phyloP scores from a whole-genome alignment of 2,888 invertebrate species.

The Drosophila quinaria region DNA sequence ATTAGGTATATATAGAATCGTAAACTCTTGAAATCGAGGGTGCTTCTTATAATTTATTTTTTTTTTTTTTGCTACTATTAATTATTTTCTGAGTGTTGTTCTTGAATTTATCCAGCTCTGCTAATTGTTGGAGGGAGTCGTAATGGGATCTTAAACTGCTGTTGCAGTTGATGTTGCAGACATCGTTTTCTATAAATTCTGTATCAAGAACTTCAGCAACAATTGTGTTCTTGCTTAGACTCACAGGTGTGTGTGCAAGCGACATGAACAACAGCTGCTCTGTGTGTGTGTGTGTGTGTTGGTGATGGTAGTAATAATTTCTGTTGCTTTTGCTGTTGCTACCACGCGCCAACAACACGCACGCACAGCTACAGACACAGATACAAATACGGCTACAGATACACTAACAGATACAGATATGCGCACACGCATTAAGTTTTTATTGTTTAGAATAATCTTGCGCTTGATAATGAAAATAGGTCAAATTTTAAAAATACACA shows the following conservation, averaged over 20 bases:
- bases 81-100: background rate
- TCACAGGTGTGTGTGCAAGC: conserved; percentile 47
- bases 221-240: conserved; percentile 20
- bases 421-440: conserved; percentile 58
- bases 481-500: conserved; percentile 84
- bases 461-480: conserved; percentile 86
- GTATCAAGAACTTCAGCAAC: background rate
- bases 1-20: background rate
- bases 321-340: conserved; percentile 43
- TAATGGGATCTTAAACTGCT: conserved; percentile 3
- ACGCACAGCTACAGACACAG: conserved; percentile 35
- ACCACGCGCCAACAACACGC: conserved; percentile 58
- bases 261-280: conserved; percentile 31
- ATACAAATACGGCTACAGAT: conserved; percentile 23
- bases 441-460: conserved; percentile 86
- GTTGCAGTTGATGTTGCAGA: conserved; percentile 4
- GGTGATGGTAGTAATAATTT: conserved; percentile 16
- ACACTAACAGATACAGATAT: conserved; percentile 28
- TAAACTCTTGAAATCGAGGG: background rate
- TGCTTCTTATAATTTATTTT: background rate
- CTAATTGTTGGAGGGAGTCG: conserved; percentile 7
- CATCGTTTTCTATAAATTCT: background rate
- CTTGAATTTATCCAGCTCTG: background rate
- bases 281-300: conserved; percentile 8
- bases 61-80: background rate